Conservation (phyloP, 35 echinoderm and acorn worm genomes). For the Heliocidaris erythrogramma region DNA sequence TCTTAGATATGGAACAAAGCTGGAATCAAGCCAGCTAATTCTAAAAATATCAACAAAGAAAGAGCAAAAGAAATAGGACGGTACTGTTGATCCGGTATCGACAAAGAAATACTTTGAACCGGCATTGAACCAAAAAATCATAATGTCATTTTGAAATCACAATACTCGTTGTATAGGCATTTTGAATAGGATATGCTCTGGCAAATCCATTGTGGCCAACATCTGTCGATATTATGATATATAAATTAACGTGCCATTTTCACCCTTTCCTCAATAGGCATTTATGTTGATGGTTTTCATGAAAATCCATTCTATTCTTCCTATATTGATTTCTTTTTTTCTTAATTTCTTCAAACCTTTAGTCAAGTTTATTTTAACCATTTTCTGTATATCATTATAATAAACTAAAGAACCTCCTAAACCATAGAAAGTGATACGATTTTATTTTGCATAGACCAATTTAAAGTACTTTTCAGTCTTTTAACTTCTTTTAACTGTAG, state of each 20-base stretch:
- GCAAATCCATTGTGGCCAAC: not conserved
- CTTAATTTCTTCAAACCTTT: not conserved
- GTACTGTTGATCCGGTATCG: not conserved
- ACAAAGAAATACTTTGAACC: not conserved
- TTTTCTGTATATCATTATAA: no score
- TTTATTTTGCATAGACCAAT: no score
- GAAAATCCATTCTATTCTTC: not conserved
- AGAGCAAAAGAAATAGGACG: not conserved
- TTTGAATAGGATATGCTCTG: not conserved
- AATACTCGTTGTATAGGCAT: not conserved
- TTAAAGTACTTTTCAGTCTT: no score
- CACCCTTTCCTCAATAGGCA: not conserved
- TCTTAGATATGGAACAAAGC: not conserved
- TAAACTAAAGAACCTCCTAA: no score
- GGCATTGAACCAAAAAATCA: not conserved
- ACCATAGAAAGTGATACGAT: no score
- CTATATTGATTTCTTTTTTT: not conserved
- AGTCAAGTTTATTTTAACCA: not conserved
- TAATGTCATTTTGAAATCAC: conserved; percentile 4
- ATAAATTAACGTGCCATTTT: not conserved
- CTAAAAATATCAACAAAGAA: conserved; percentile 19
- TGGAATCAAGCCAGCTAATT: not conserved
- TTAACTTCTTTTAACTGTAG: no score
- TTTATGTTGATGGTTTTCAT: not conserved
- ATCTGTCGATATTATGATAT: not conserved